Evolutionary conservation across 2,113 vertebrate species (phyloP).

Genomic region (Colius striatus): DNA sequence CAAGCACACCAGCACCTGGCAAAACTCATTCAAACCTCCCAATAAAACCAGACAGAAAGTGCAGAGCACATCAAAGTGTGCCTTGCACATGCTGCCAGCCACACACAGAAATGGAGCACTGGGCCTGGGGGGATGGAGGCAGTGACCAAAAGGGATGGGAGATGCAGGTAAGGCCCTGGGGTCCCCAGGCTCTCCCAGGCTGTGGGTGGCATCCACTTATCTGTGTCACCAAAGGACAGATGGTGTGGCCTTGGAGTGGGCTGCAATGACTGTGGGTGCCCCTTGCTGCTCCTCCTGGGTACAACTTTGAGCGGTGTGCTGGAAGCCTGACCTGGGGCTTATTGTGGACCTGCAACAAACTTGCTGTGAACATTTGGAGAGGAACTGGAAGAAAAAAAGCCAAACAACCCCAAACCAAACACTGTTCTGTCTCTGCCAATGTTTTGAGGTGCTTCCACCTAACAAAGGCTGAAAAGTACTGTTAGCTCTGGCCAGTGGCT

Average conservation of each 20-base stretch:
- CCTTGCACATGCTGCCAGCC: not conserved
- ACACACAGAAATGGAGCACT: not conserved
- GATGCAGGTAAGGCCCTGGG: not conserved
- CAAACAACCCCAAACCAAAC: not conserved
- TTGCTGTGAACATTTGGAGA: not conserved
- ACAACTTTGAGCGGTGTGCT: not conserved
- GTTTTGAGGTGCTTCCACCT: not conserved
- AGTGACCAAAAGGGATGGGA: not conserved
- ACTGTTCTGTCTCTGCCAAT: not conserved
- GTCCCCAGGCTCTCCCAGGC: not conserved
- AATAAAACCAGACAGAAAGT: not conserved
- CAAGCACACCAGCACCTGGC: not conserved
- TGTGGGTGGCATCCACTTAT: not conserved
- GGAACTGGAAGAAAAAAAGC: not conserved
- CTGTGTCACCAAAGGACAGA: not conserved
- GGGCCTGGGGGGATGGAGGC: not conserved
- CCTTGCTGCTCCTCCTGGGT: not conserved
- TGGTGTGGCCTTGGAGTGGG: too few species aligned
- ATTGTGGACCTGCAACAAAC: not conserved
- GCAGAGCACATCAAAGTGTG: not conserved
- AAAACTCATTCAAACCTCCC: not conserved
- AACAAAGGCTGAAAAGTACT: not conserved
- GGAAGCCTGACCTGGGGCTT: not conserved
- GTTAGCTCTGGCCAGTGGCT: not conserved
- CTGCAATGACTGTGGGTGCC: not conserved